Evolutionary conservation across 2,113 vertebrate genomes (phyloP).

Genomic region (Macquaria australasica): DNA sequence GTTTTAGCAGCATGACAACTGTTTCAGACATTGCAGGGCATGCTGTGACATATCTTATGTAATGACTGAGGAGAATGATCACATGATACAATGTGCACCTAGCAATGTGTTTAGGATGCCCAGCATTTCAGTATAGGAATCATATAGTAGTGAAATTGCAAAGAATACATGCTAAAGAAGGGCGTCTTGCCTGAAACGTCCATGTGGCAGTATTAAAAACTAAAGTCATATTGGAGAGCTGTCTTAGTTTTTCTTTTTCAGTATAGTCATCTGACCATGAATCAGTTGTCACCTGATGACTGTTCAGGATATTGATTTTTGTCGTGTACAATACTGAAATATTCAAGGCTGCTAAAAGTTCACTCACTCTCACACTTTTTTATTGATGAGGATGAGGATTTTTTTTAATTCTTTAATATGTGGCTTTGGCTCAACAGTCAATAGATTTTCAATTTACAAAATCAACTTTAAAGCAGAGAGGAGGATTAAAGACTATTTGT

Average conservation of each 20-base stretch:
- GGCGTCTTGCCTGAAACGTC: too few relatives aligned
- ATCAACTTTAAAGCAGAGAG: neutral
- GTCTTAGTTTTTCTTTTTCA: too few relatives aligned
- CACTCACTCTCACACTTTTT: neutral
- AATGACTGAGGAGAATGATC: slow-evolving; percentile 36
- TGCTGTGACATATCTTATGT: slow-evolving; percentile 54
- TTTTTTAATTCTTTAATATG: neutral
- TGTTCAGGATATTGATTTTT: neutral
- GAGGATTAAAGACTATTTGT: neutral
- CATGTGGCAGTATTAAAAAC: too few relatives aligned
- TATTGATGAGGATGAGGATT: too few relatives aligned
- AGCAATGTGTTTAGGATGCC: neutral
- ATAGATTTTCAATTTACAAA: neutral
- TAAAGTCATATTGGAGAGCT: too few relatives aligned
- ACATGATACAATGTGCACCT: neutral
- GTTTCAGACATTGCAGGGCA: slow-evolving; percentile 26
- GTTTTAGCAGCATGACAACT: slow-evolving; percentile 47
- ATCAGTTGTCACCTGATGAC: neutral
- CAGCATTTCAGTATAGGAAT: neutral
- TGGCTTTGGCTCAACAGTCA: neutral
- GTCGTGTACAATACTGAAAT: too few relatives aligned
- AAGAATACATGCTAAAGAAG: too few relatives aligned
- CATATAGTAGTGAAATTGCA: neutral
- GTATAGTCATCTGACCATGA: neutral
- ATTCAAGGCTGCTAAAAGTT: neutral